Percentiles rank a stretch among this genome's conserved stretches.
Evolutionary conservation across 2,113 vertebrate genomes (phyloP).

Genomic region (Rostratula benghalensis): DNA sequence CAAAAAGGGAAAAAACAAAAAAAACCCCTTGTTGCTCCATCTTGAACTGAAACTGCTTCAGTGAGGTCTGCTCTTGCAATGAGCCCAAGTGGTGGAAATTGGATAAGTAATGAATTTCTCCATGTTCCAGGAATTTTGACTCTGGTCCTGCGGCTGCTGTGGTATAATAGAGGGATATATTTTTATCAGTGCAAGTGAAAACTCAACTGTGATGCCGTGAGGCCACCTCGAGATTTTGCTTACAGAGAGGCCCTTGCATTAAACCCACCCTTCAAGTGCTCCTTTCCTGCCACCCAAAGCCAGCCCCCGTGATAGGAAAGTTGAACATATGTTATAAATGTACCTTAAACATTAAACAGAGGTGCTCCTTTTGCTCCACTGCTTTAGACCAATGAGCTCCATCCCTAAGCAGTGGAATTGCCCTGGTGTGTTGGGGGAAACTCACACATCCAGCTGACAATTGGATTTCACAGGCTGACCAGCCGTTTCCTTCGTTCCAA

Average conservation of each 20-base stretch:
- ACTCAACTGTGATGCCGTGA: not conserved
- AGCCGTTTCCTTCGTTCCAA: not conserved
- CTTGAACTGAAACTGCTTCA: not conserved
- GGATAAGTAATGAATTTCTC: not conserved
- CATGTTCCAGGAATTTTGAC: not conserved
- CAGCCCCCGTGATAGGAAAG: not conserved
- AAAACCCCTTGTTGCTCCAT: too few relatives aligned
- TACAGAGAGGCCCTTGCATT: not conserved
- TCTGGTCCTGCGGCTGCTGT: not conserved
- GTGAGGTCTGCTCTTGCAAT: not conserved
- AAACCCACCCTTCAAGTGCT: not conserved
- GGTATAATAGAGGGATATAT: not conserved
- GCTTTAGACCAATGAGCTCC: not conserved
- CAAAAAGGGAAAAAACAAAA: not conserved
- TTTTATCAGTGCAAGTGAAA: not conserved
- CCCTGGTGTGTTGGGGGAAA: not conserved
- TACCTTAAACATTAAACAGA: slow-evolving; percentile 1
- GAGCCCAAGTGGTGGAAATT: not conserved
- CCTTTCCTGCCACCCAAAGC: slow-evolving; percentile 1
- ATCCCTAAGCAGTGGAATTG: not conserved
- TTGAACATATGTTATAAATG: not conserved
- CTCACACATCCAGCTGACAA: not conserved
- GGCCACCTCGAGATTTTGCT: not conserved
- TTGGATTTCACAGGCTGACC: not conserved
- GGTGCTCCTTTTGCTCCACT: not conserved